Conservation (phyloP, 2,888 invertebrate species). For the Agapostemon virescens region DNA sequence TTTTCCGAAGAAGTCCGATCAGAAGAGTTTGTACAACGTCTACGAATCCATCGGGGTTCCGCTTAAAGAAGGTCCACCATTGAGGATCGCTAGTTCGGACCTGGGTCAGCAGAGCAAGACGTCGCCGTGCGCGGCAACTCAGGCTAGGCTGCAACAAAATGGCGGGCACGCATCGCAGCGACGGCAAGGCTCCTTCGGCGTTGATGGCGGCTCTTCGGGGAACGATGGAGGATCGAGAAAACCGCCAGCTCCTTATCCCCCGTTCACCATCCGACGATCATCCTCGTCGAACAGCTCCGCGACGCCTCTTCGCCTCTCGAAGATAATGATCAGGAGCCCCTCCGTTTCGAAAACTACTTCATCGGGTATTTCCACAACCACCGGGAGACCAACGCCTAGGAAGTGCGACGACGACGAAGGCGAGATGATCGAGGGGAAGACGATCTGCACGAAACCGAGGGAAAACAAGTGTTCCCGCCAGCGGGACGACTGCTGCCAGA, state of each 20-base stretch:
- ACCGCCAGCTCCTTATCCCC: neutral
- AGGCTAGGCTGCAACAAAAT: constrained; percentile 1
- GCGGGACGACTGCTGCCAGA: neutral
- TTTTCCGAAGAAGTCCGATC: neutral
- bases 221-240: constrained; percentile 29
- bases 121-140: constrained; percentile 46
- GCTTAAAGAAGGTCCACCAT: fast-evolving
- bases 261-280: constrained; percentile 18
- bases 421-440: neutral
- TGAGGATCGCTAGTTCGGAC: constrained; percentile 2
- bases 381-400: neutral
- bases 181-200: neutral
- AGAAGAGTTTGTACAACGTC: neutral
- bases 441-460: constrained; percentile 29
- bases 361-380: neutral
- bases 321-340: neutral
- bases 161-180: neutral
- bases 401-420: constrained; percentile 3
- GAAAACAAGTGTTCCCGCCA: neutral
- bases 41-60: constrained; percentile 20
- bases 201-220: neutral
- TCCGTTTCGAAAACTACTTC: neutral
- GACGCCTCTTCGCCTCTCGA: neutral
- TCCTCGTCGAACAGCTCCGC: constrained; percentile 40
- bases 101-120: fast-evolving